Conservation (phyloP, 2,888 invertebrate genomes). For the Vanessa cardui region DNA sequence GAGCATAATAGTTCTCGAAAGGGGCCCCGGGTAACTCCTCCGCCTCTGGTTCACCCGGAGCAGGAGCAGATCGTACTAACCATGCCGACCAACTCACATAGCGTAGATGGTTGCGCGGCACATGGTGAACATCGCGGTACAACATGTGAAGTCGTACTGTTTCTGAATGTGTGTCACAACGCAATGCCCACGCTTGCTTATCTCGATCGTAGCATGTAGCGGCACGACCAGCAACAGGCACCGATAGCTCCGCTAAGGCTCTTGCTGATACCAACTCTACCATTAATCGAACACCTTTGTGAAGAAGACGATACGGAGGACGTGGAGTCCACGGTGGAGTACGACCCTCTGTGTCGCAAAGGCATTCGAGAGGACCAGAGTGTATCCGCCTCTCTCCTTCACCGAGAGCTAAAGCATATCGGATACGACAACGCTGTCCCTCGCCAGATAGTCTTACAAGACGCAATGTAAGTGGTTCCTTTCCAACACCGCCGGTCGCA, state of each 20-base stretch:
- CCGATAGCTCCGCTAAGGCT: slow-evolving; percentile 78
- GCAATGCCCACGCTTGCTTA: slow-evolving; percentile 90
- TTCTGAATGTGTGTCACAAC: slow-evolving; percentile 90
- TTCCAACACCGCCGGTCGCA: slow-evolving; percentile 83
- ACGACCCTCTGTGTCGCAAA: slow-evolving; percentile 87
- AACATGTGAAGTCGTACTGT: slow-evolving; percentile 88
- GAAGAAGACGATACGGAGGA: slow-evolving; percentile 83
- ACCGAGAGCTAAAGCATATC: slow-evolving; percentile 87
- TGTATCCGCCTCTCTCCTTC: slow-evolving; percentile 86
- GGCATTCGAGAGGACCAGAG: slow-evolving; percentile 87
- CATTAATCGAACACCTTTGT: slow-evolving; percentile 86
- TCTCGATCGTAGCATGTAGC: slow-evolving; percentile 90
- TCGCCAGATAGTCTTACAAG: slow-evolving; percentile 90
- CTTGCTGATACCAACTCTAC: slow-evolving; percentile 89
- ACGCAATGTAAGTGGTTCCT: slow-evolving; percentile 80
- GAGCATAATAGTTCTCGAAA: slow-evolving; percentile 90
- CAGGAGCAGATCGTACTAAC: slow-evolving; percentile 77
- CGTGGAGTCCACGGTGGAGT: slow-evolving; percentile 88
- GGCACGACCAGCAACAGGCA: slow-evolving; percentile 82
- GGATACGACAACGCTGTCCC: slow-evolving; percentile 89
- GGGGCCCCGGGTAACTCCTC: slow-evolving; percentile 88
- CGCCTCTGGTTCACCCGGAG: slow-evolving; percentile 85
- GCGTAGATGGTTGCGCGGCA: slow-evolving; percentile 88
- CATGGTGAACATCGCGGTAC: slow-evolving; percentile 89
- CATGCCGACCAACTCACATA: slow-evolving; percentile 89